phyloP scores from a whole-genome alignment of 2,888 invertebrate species.

The Drosophila buzzatii region DNA sequence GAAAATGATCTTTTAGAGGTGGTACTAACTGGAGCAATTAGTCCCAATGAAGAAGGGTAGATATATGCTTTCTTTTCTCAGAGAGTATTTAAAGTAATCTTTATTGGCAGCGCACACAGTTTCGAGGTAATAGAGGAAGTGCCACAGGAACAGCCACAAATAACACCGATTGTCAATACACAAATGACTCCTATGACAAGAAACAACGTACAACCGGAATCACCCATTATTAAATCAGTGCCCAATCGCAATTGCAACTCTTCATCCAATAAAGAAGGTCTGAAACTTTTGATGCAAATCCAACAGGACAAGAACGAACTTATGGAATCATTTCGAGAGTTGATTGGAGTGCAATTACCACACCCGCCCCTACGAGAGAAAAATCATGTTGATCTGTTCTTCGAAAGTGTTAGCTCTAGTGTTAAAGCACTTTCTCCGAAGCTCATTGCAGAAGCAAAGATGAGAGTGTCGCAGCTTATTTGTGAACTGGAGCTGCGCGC shows the following conservation, averaged over 20 bases:
- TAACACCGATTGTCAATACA: slow-evolving; percentile 3
- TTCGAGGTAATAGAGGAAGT: slow-evolving; percentile 18
- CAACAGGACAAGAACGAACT: slow-evolving; percentile 79
- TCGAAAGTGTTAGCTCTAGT: slow-evolving; percentile 76
- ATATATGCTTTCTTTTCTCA: not conserved
- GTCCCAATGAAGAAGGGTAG: slow-evolving; percentile 46
- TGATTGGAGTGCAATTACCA: slow-evolving; percentile 69
- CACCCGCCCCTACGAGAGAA: slow-evolving; percentile 64
- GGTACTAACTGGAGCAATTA: slow-evolving; percentile 20
- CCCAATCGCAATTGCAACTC: slow-evolving; percentile 14
- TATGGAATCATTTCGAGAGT: slow-evolving; percentile 83
- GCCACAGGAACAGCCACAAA: slow-evolving; percentile 27
- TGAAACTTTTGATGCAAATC: slow-evolving; percentile 54
- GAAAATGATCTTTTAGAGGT: slow-evolving; percentile 20
- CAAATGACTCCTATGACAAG: slow-evolving; percentile 2
- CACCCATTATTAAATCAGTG: not conserved
- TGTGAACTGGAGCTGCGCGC: slow-evolving; percentile 70
- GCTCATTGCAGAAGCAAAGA: slow-evolving; percentile 72
- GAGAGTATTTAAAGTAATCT: not conserved
- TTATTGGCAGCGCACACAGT: slow-evolving; percentile 23
- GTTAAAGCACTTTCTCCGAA: slow-evolving; percentile 73
- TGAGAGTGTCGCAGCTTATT: slow-evolving; percentile 74
- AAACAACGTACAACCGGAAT: slow-evolving; percentile 17
- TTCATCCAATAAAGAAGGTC: slow-evolving; percentile 42
- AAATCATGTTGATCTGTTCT: slow-evolving; percentile 78